Percentiles rank a stretch among this genome's conserved stretches.
phyloP scores from a whole-genome alignment of 2,888 invertebrate species.

The Euproctis similis region DNA sequence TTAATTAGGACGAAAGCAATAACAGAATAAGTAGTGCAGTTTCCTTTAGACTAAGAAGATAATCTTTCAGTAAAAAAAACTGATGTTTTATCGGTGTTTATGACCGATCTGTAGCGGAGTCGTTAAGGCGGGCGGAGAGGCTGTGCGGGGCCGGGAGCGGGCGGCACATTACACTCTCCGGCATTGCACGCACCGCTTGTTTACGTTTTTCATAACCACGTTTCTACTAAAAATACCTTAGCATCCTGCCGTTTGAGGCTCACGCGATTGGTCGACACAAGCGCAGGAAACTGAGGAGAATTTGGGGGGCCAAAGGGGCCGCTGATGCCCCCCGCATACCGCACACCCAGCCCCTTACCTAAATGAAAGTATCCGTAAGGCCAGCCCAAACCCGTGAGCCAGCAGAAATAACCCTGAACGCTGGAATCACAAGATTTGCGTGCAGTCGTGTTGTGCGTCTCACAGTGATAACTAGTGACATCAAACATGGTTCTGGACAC shows the following conservation, averaged over 20 bases:
- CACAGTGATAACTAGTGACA: conserved; percentile 73
- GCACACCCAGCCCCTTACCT: conserved; percentile 35
- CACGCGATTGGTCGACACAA: conserved; percentile 60
- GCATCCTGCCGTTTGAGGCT: conserved; percentile 73
- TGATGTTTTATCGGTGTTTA: no score
- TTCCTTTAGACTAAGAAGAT: no score
- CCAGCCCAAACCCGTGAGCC: conserved; percentile 51
- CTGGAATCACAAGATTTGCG: conserved; percentile 58
- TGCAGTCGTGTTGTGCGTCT: conserved; percentile 76
- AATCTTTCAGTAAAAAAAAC: no score
- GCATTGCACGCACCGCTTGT: conserved; percentile 55
- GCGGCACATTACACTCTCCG: conserved; percentile 38
- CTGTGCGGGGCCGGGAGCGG: conserved; percentile 32
- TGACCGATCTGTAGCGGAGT: conserved; percentile 32
- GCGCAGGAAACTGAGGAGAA: conserved; percentile 63
- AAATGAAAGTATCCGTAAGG: conserved; percentile 62
- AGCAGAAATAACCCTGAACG: conserved; percentile 74
- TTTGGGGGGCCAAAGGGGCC: conserved; percentile 39
- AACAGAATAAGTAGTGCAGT: no score
- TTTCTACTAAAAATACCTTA: conserved; percentile 71
- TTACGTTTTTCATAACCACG: conserved; percentile 72
- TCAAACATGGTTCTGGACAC: conserved; percentile 71
- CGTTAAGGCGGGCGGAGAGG: conserved; percentile 31
- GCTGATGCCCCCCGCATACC: conserved; percentile 27
- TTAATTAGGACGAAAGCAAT: no score